phyloP scores from a whole-genome alignment of 1,140 invertebrate genomes.

The Apis florea region DNA sequence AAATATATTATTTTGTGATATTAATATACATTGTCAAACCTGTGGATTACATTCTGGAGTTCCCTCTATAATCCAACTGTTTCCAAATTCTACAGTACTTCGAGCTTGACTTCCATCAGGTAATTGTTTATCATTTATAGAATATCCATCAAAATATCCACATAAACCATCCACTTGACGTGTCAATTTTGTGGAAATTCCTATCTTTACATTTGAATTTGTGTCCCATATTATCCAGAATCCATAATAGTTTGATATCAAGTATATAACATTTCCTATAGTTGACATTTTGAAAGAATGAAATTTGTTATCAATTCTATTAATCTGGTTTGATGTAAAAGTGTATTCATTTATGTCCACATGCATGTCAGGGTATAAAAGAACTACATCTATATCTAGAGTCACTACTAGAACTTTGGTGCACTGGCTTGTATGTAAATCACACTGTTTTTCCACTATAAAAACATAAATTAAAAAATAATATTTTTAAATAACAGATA shows the following conservation, averaged over 20 bases:
- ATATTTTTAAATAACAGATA: not conserved
- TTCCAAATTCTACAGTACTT: conserved; percentile 86
- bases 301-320: conserved; percentile 84
- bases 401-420: conserved; percentile 82
- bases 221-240: conserved; percentile 87
- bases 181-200: conserved; percentile 83
- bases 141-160: conserved; percentile 86
- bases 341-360: conserved; percentile 84
- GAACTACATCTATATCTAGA: conserved; percentile 81
- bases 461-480: conserved; percentile 24
- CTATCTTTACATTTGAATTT: conserved; percentile 86
- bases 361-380: conserved; percentile 84
- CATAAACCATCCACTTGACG: conserved; percentile 88
- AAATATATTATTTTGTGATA: not conserved
- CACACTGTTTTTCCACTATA: conserved; percentile 85
- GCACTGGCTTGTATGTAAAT: conserved; percentile 78
- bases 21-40: conserved; percentile 32
- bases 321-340: conserved; percentile 85
- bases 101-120: conserved; percentile 84
- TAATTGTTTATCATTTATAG: conserved; percentile 85
- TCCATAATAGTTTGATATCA: conserved; percentile 85
- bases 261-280: conserved; percentile 85
- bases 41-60: conserved; percentile 80
- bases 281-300: conserved; percentile 85
- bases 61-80: conserved; percentile 85